A percentile compares a stretch with the other conserved stretches of the same genome.
These are phyloP conservation scores for Cheilosia vernalis DNA, from an alignment of 2,888 invertebrate species.

Conservation along the genomic window DNA sequence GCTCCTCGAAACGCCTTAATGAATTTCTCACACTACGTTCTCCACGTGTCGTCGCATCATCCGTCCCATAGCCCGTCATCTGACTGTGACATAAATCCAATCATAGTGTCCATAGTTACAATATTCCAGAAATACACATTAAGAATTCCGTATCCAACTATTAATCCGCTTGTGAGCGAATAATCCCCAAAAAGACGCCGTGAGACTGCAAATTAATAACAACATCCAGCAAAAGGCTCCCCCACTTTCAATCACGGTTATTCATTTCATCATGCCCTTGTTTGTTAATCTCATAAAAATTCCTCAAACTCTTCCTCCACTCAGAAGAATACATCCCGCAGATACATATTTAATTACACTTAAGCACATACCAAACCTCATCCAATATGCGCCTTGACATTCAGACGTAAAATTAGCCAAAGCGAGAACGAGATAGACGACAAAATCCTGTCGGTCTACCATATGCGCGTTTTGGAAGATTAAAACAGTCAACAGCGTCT, in stretches of 20 bases:
- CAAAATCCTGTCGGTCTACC: conserved; percentile 56
- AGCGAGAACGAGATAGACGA: conserved; percentile 46
- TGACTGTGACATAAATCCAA: background rate
- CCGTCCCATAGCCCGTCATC: background rate
- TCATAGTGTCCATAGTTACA: background rate
- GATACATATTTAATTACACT: conserved; percentile 54
- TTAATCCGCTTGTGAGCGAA: background rate
- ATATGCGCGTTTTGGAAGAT: conserved; percentile 39
- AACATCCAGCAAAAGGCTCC: conserved; percentile 4
- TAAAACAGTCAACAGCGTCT: conserved; percentile 60
- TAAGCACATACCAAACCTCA: conserved; percentile 40
- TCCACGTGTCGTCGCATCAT: background rate
- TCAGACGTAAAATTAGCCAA: conserved; percentile 53
- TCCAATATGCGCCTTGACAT: conserved; percentile 35
- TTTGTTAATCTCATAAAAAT: conserved; percentile 42
- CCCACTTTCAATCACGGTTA: conserved; percentile 22
- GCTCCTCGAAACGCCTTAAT: too few species aligned
- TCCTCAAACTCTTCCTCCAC: background rate
- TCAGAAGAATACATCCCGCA: conserved; percentile 13
- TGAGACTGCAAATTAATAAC: conserved; percentile 7
- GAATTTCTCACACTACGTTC: background rate
- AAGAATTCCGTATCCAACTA: background rate
- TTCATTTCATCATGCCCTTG: background rate
- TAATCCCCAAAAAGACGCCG: background rate
- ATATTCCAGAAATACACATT: background rate